phyloP scores from a whole-genome alignment of 92 coral and sea anemone species.

The Palythoa grandis region DNA sequence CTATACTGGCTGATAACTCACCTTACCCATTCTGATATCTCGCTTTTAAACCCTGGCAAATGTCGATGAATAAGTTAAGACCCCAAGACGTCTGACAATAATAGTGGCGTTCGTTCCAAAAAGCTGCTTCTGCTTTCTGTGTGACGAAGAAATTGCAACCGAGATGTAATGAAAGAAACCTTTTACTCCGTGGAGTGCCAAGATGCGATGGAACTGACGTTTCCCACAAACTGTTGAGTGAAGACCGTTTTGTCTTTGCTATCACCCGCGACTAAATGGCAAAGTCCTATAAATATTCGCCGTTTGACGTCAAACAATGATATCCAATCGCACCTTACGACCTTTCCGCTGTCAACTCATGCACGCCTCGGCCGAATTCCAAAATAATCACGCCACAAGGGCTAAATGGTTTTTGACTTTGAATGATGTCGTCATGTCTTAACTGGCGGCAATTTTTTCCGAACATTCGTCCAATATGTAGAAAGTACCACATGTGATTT shows the following conservation, averaged over 20 bases:
- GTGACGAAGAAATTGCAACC: neutral
- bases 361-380: slow-evolving; percentile 27
- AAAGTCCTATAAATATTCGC: slow-evolving; percentile 21
- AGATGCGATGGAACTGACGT: neutral
- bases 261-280: neutral
- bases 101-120: neutral
- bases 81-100: neutral
- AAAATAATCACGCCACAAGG: neutral
- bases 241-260: neutral
- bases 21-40: slow-evolving; percentile 28
- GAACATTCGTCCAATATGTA: neutral
- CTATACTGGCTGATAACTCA: slow-evolving; percentile 12
- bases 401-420: neutral
- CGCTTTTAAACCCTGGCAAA: neutral
- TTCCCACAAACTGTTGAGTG: slow-evolving; percentile 14
- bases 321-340: slow-evolving; percentile 20
- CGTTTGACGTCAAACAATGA: slow-evolving; percentile 32
- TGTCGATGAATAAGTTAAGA: neutral
- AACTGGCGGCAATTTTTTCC: neutral
- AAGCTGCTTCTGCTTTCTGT: neutral
- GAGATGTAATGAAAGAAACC: neutral
- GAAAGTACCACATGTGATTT: neutral
- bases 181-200: neutral
- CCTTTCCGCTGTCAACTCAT: slow-evolving; percentile 15
- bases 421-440: neutral